A percentile compares a stretch with the other conserved stretches of the same genome.
Evolutionary conservation across 2,888 invertebrate genomes (phyloP).

Genomic region (Adelognathus sp.): DNA sequence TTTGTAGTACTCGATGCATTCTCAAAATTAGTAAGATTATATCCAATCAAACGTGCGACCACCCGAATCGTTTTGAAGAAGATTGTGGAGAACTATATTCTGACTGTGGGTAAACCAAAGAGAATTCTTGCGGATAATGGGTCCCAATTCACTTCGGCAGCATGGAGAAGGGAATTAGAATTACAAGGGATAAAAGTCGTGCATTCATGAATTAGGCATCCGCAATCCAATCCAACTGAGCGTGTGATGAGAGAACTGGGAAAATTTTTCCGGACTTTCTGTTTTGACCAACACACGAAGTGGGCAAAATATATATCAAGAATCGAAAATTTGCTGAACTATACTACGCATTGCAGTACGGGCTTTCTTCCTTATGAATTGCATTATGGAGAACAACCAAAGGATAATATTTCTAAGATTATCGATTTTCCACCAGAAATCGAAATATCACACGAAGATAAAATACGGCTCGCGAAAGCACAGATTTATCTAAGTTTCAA

Average conservation of each 20-base stretch:
- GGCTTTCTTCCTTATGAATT: conserved; percentile 48
- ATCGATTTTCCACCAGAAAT: not conserved
- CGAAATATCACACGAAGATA: not conserved
- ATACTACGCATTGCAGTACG: conserved; percentile 47
- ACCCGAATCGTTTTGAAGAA: conserved; percentile 46
- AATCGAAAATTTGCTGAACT: conserved; percentile 42
- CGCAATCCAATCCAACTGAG: conserved; percentile 64
- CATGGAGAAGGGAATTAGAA: conserved; percentile 48
- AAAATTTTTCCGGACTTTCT: too few species aligned
- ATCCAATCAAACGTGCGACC: conserved; percentile 61
- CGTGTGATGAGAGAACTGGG: conserved; percentile 66
- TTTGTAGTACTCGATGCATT: conserved; percentile 30
- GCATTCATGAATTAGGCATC: conserved; percentile 51
- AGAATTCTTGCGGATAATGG: conserved; percentile 68
- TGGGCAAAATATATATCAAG: conserved; percentile 40
- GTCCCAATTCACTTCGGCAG: conserved; percentile 59
- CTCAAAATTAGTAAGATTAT: conserved; percentile 23
- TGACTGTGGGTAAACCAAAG: conserved; percentile 45
- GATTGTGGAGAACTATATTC: conserved; percentile 20
- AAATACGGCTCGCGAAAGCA: conserved; percentile 24
- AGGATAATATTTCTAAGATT: conserved; percentile 16
- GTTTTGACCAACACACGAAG: too few species aligned
- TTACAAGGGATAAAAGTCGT: not conserved
- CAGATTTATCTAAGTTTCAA: conserved; percentile 1
- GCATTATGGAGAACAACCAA: conserved; percentile 24